Base-by-base conservation (phyloP, 1,140 invertebrate genomes). In the Drosophila neocordata region DNA sequence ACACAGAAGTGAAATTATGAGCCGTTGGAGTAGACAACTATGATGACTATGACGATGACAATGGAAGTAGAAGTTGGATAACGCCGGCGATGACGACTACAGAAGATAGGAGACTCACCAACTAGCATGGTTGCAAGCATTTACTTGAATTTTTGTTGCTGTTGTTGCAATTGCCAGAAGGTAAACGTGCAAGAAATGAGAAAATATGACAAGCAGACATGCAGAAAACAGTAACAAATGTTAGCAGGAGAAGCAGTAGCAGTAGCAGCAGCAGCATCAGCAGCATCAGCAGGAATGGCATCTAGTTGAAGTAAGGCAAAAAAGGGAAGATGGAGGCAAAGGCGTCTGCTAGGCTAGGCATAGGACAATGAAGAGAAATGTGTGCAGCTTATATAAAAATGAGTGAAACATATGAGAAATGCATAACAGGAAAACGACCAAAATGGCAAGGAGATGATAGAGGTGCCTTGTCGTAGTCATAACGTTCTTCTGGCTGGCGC, bases 171-270 rank as follows among this genome's bases (percentile, higher is more conserved):
- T 87, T 87, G 82, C 83, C 74, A 76, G 79, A 58, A 78, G 79
- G 83, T 77, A 77, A 69, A 79, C 76, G 79, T 79, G 79, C 76
- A 77, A 77, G 76, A 88, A 88, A 88, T 88, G 83, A 79, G 83
- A 88, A 88, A 88, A 88, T 88, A 88, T 88, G 85, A 79, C 83
- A 73, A 48, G 53, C 83, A 88, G 83, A 77, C 79, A 73, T 78
- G 52, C 57, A 52, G 68, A 68, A 67, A 72, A 81, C 61, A 70
- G 75, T 79, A 76, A 79, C 79, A 88, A 83, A 83, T 82, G 78
- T 65, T 65, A 38, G 37, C 56, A 65, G 41, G 35, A 41, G 37
- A 15, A 51, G 53, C 15, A n/a, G 18, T 2, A 31, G 37, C 18
- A 8, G 22, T 15, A 73, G 52, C 35, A 34, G 60, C 24, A 58